Base-by-base conservation (phyloP, 1,140 invertebrate genomes). In the Sweltsa coloradensis region DNA sequence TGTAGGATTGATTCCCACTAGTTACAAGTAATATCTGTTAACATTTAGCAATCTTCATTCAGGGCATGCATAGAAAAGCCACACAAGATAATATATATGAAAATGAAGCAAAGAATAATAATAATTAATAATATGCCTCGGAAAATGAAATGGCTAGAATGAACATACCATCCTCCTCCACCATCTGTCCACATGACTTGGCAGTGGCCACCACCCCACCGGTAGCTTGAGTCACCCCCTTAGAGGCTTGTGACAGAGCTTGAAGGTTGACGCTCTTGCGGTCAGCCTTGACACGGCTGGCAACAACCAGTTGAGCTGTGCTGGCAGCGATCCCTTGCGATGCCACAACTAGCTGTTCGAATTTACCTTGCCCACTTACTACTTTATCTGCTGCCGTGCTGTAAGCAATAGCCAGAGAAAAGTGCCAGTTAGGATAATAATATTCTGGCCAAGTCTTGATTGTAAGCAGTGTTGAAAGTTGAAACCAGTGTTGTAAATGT, bases 291-390 rank as follows among this genome's bases (percentile, higher is more conserved):
- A 93, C 89, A 56, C 88, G 78, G 53, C 90, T 95, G 1, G 95
- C 90, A 11, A 97, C 92, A 16, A 97, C 95, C 37, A 99, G 70
- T 66, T 98, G 95, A 26, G 93, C 92, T 3, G 94, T 97, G 52
- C 89, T 92, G 5, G 93, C 96, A 5, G 92, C 90, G 53, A 99
- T 97, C 59, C 96, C 92, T 68, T 97, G 91, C 16, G 95, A 93
- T 21, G 93, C 93, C 3, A 95, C 96, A 46, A 97, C 86, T 18
- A 99, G 69, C 56, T 92, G 83, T 59, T 96, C 91, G 61, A 96
- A 83, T 61, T 94, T 94, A 1, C 86, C 89, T 50, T 84, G 75
- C 16, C 83, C 85, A 41, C 73, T 75, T 19, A 97, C 86, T 11
- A 93, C 86, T 66, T 90, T 89, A 67, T 98, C 93, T 14, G 94